Evolutionary conservation across 2,797 vertebrate species (phyloP), one percentile per base, ranked within the genome.

Genomic region (Fundulus diaphanus): DNA sequence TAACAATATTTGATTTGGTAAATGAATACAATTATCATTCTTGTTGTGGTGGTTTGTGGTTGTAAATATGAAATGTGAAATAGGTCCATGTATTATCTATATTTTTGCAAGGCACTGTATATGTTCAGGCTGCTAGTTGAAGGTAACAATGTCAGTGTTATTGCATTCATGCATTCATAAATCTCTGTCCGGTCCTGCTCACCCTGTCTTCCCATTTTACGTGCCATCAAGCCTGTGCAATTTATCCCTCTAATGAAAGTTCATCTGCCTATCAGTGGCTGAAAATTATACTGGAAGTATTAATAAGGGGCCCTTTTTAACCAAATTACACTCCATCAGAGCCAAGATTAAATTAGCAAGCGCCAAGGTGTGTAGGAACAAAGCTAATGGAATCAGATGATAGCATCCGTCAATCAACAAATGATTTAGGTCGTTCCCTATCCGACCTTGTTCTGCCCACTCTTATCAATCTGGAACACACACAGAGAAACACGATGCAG

Each of bases 201-300:
- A 68, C 24, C 37, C 79, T 54, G 46, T 87, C 81, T 88, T 66
- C 81, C 75, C 86, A 84, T 86, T 63, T 79, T 81, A 68, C 9
- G 18, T 68, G 66, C 85, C 85, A 87, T 88, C 85, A 85, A 85
- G 75, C 77, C 86, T 77, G 48, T 70, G 73, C 91, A 90, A 93
- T 93, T 92, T 91, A 85, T 88, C 83, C 69, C 88, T 67, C 76
- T 95, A 94, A 95, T 95, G 93, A 94, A 93, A 93, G 92, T 93
- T 91, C 91, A 87, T 90, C 83, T 85, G 84, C 91, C 91, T 88
- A 93, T 94, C 92, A 93, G 90, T 81, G 81, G 80, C 88, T 91
- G 87, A 91, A 94, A 94, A 95, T 94, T 87, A 94, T 87, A 92
- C 88, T 89, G 86, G 92, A 94, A 92, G 93, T 91, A 92, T 94